Base-by-base conservation (phyloP, 1,140 invertebrate genomes). In the Eulimnadia texana region DNA sequence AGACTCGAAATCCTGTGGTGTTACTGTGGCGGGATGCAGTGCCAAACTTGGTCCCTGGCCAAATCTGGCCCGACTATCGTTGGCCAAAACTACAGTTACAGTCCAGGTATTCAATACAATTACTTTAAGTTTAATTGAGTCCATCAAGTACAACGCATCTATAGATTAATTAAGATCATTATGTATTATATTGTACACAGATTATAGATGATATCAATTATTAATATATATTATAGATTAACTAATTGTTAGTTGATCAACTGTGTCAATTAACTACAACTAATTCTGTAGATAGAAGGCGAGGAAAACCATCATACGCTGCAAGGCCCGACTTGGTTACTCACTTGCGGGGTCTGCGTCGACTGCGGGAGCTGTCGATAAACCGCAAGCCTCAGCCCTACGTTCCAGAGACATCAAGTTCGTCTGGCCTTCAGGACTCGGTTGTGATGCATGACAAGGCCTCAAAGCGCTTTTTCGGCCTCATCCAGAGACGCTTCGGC, bases 391-490 rank as follows among this genome's bases (percentile, higher is more conserved):
- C 25, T 57, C 24, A 57, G 29, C 25, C 55, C 55, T 16, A 27
- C 22, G 13, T 57, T 27, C 28, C 55, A 13, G 19, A 33, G 28
- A 57, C 16, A 16, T 23, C 55, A 16, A 16, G 33, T 16, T 42
- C 33, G 6, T 42, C 33, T 42, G 6, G 33, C 6, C 16, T 6
- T 9, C 33, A 16, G 20, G 19, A 9, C 27, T 61, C 6, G 33
- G n/a, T n/a, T n/a, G n/a, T n/a, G n/a, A n/a, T n/a, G n/a, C n/a
- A 61, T 28, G 60, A 61, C 60, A 27, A 24, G 1, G 1, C 51
- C 1, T 28, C 60, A 6, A 52, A 47, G 22, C 28, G 53, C 10
- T 42, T 54, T 24, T 61, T 61, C 28, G 50, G 60, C 33, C 25
- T 33, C 10, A 33, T 61, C 16, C 25, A 28, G 16, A 50, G 28